A percentile compares a stretch with the other conserved stretches of the same genome.
Conservation (phyloP, 2,797 vertebrate genomes). For the Pseudochaenichthys georgianus region DNA sequence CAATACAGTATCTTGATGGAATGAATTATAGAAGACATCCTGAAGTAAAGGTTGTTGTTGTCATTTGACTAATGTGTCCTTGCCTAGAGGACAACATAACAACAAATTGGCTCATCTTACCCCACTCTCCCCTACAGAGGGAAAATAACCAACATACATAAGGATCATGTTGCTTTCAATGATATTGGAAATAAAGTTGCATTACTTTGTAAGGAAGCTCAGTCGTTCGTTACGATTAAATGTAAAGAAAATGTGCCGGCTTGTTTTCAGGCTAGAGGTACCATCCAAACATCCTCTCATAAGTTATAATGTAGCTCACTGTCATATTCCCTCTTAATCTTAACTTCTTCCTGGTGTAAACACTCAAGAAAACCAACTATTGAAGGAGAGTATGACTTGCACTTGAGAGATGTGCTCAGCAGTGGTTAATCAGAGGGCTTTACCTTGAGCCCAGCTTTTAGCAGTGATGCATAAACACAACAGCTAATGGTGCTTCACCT, state of each 20-base stretch:
- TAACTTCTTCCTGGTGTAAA: background rate
- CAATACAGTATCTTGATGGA: no score
- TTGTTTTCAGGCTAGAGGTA: background rate
- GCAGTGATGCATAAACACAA: constrained; percentile 22
- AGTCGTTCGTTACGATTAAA: background rate
- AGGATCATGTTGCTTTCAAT: no score
- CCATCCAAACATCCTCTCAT: background rate
- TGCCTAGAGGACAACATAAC: no score
- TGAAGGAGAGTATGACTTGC: background rate
- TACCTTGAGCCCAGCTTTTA: constrained; percentile 35
- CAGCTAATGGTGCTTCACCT: constrained; percentile 25
- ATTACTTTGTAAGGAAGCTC: background rate
- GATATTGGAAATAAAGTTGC: background rate
- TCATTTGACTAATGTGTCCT: no score
- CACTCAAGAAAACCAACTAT: background rate
- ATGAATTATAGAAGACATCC: no score
- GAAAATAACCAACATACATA: no score
- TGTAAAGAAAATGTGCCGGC: background rate
- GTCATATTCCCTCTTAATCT: background rate
- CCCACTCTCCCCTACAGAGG: no score
- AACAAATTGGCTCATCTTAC: no score
- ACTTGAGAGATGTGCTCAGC: background rate
- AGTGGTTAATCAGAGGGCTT: constrained; percentile 39
- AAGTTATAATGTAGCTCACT: background rate
- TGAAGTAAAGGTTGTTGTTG: no score